These are phyloP conservation scores for Orthosia gothica DNA, from an alignment of 2,888 invertebrate species.

Conservation along the genomic window DNA sequence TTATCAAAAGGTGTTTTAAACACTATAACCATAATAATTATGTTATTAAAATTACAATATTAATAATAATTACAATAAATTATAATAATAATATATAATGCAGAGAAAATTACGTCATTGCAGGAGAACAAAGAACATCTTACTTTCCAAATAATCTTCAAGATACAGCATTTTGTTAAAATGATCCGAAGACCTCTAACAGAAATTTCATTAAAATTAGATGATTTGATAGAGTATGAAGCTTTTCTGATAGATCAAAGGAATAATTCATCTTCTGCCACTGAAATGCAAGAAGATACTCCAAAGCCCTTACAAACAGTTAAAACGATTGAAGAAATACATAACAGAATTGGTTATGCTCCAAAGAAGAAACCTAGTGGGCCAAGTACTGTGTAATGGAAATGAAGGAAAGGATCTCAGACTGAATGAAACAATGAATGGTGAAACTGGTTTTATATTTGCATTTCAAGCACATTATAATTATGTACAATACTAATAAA, in stretches of 20 bases:
- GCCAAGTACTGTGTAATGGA: constrained; percentile 79
- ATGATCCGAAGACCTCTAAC: constrained; percentile 96
- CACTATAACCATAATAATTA: no score
- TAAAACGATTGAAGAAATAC: constrained; percentile 93
- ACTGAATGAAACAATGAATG: constrained; percentile 35
- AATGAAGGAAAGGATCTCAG: constrained; percentile 22
- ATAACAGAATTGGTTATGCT: constrained; percentile 93
- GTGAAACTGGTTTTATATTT: constrained; percentile 43
- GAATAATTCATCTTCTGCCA: constrained; percentile 77
- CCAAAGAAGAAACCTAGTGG: constrained; percentile 87
- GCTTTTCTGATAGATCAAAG: constrained; percentile 92
- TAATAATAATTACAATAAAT: no score
- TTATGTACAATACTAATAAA: neutral
- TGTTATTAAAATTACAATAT: no score
- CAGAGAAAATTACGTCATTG: constrained; percentile 75
- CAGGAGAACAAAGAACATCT: constrained; percentile 88
- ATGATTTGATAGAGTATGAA: constrained; percentile 96
- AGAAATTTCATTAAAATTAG: constrained; percentile 95
- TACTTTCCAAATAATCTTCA: constrained; percentile 99
- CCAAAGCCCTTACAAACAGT: constrained; percentile 89
- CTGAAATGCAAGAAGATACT: constrained; percentile 88
- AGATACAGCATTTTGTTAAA: constrained; percentile 96
- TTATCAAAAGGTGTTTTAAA: neutral
- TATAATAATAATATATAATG: no score
- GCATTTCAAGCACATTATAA: constrained; percentile 14